Evolutionary conservation across 1,140 invertebrate genomes (phyloP), one percentile per base, ranked within the genome.

Genomic region (Drosophila ficusphila): DNA sequence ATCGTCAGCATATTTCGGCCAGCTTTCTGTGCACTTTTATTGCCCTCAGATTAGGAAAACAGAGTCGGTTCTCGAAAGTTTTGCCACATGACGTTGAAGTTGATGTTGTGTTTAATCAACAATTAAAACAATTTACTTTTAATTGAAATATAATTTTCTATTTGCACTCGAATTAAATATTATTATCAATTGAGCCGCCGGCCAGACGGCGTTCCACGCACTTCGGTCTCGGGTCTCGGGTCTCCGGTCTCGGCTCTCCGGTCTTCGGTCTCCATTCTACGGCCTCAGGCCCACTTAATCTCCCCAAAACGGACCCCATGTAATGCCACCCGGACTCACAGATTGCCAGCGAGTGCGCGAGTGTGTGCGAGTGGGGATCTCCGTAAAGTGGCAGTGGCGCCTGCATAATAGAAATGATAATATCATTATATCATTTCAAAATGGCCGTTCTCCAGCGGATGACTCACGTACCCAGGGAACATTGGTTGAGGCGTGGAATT

Each of bases 141-240:
- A 86, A 86, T 86, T 86, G 82, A 81, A 78, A 86, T 88, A 88
- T 86, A 86, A 86, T 88, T 86, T 86, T 86, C 83, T 86, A 88
- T 86, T 86, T 86, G 77, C 82, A 86, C 82, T 75, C 74, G 83
- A 86, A 82, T 86, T 86, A 86, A 88, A 74, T 46, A 75, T 88
- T 69, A 88, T 86, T 86, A 88, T 88, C 77, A 88, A 88, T 79
- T 77, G 58, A 79, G 72, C 53, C 65, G 49, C 60, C 39, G 49
- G 52, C 79, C 79, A 74, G 78, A 76, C 77, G 49, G 31, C 69
- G 52, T 33, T 51, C 48, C 52, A 60, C 74, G 42, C 75, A 60
- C 74, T 56, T 38, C 62, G 73, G 11, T 61, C 49, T 39, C 25
- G 39, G 56, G 53, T 14, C 21, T 12, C 21, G 16, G 27, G 41